A percentile compares a stretch with the other conserved stretches of the same genome.
Evolutionary conservation across 2,888 invertebrate species (phyloP).

Genomic region (Chrysolina haemoptera): DNA sequence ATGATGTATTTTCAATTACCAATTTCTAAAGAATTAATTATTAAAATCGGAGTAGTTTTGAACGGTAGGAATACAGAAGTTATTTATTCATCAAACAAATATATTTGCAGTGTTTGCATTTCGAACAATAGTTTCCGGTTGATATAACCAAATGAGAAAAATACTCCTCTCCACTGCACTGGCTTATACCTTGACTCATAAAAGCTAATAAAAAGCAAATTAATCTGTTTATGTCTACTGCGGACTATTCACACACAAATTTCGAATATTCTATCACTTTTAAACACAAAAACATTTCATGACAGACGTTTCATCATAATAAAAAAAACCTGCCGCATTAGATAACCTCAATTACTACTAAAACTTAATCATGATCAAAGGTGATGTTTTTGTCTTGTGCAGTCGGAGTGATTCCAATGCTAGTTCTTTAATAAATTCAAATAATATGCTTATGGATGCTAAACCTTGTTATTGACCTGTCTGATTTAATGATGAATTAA

Average conservation of each 20-base stretch:
- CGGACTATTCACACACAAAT: not conserved
- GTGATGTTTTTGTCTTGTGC: not conserved
- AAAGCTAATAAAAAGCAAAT: not conserved
- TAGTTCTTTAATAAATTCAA: not conserved
- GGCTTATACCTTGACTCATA: not conserved
- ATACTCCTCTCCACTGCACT: not conserved
- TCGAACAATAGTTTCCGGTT: not conserved
- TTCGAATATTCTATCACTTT: not conserved
- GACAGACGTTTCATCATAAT: not conserved
- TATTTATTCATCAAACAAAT: too few relatives aligned
- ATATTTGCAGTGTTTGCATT: too few relatives aligned
- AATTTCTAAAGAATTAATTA: too few relatives aligned
- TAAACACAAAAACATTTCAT: not conserved
- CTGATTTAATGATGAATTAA: not conserved
- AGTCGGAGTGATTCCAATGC: not conserved
- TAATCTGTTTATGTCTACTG: not conserved
- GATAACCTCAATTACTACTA: not conserved
- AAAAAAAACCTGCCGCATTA: not conserved
- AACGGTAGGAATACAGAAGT: too few relatives aligned
- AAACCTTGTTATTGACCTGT: slow-evolving; percentile 16
- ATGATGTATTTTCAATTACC: too few relatives aligned
- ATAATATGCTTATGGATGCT: slow-evolving; percentile 2
- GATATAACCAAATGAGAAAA: not conserved
- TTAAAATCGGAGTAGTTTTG: too few relatives aligned
- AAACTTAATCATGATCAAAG: not conserved